Evolutionary conservation across 2,797 vertebrate species (phyloP).

Genomic region (Bryconaethiops microstoma): DNA sequence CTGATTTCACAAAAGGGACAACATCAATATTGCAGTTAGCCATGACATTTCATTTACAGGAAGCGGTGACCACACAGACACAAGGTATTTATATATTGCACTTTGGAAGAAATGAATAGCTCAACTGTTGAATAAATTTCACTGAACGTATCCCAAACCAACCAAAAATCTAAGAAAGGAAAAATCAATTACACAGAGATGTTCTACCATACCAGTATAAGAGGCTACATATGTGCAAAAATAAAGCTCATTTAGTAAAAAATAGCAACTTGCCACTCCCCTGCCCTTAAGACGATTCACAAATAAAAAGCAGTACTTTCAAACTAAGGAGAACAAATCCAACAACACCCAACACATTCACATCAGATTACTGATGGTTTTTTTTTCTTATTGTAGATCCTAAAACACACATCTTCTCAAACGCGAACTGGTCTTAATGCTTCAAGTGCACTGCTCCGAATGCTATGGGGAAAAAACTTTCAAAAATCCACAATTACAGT

Average conservation of each 20-base stretch:
- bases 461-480: not conserved
- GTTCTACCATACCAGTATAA: slow-evolving; percentile 25
- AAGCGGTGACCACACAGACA: slow-evolving; percentile 43
- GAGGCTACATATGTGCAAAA: slow-evolving; percentile 66
- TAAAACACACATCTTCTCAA: not conserved
- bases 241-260: slow-evolving; percentile 43
- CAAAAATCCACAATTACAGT: not conserved
- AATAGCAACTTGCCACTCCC: slow-evolving; percentile 20
- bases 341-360: slow-evolving; percentile 9
- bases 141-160: slow-evolving; percentile 16
- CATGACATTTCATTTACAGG: slow-evolving; percentile 43
- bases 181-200: slow-evolving; percentile 22
- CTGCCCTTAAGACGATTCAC: not conserved
- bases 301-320: slow-evolving; percentile 20
- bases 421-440: not conserved
- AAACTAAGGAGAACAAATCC: not conserved
- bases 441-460: slow-evolving; percentile 13
- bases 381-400: not conserved
- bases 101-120: slow-evolving; percentile 55
- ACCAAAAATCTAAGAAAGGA: slow-evolving; percentile 7
- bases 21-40: slow-evolving; percentile 47
- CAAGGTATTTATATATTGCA: slow-evolving; percentile 60
- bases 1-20: slow-evolving; percentile 45
- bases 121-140: slow-evolving; percentile 29
- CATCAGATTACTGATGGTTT: not conserved